These are phyloP conservation scores for Cynaeus angustus DNA, from an alignment of 2,888 invertebrate genomes.

Conservation along the genomic window DNA sequence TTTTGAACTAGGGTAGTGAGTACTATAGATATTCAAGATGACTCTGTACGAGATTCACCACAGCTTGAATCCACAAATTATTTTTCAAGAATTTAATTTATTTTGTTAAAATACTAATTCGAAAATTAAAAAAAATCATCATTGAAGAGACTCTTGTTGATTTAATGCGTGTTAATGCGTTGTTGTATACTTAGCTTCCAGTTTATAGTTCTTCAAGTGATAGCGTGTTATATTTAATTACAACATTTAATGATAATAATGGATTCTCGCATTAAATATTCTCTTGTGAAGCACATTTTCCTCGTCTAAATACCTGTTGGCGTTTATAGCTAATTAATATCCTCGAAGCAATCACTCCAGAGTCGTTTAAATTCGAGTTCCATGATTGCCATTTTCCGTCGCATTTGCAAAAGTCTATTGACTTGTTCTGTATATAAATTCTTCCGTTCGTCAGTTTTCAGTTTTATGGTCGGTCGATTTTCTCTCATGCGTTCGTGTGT, in stretches of 20 bases:
- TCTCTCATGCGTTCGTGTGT: slow-evolving; percentile 68
- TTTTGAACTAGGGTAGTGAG: too few relatives aligned
- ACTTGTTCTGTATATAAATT: slow-evolving; percentile 25
- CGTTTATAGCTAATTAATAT: background rate
- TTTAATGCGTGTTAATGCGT: too few relatives aligned
- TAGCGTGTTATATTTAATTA: background rate
- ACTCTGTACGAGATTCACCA: too few relatives aligned
- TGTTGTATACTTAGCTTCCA: too few relatives aligned
- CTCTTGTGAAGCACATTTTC: background rate
- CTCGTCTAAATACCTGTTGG: background rate
- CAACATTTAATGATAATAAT: background rate
- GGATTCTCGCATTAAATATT: background rate
- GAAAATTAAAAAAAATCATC: too few relatives aligned
- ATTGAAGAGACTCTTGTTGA: too few relatives aligned
- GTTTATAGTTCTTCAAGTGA: too few relatives aligned
- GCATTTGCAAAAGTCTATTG: background rate
- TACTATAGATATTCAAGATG: too few relatives aligned
- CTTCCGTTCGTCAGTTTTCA: slow-evolving; percentile 50
- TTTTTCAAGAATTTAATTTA: too few relatives aligned
- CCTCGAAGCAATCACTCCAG: background rate
- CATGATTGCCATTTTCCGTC: slow-evolving; percentile 11
- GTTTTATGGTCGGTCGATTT: slow-evolving; percentile 60
- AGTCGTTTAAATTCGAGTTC: background rate
- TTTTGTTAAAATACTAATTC: too few relatives aligned
- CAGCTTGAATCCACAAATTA: too few relatives aligned